Base-by-base conservation (phyloP, 2,113 vertebrate species). In the Hiodon tergisus region DNA sequence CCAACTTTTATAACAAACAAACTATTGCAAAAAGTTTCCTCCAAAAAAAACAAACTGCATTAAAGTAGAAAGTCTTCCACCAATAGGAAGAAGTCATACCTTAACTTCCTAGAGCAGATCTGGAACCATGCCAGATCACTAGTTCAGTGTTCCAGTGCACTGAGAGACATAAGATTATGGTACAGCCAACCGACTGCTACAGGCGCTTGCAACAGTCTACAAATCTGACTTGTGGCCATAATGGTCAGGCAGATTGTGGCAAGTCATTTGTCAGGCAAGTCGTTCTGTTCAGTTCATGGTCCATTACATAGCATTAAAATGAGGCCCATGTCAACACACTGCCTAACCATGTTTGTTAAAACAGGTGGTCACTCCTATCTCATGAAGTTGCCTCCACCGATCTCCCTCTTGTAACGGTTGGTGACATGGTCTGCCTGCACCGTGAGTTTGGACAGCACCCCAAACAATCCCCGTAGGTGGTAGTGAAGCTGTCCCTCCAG, bases 401-500 rank as follows among this genome's bases (percentile, higher is more conserved):
- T 91, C 73, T 93, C 91, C 9, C 88, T 80, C 84, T 92, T 92
- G 87, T 93, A 92, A 14, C 90, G 74, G 81, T 87, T 91, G 65
- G 92, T 93, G 69, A 92, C 88, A 83, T 87, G 78, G 80, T 92
- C 89, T 0, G 92, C 91, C 48, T 91, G 90, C 76, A 82, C 48
- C 0, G 91, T 92, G 78, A 93, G 90, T 78, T 93, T 92, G 54
- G 89, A 90, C 73, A 93, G 79, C 73, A 93, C 89, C 0, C 87
- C 86, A n/a, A 92, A 93, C 60, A 93, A 87, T 86, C 91, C 92
- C 0, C 83, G 81, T 50, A 93, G 88, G 76, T 93, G 91, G 65
- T 83, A 92, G 57, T 91, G 91, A 74, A 93, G 91, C 82, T 90
- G 88, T 13, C 86, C 78, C 83, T 93, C 88, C 71, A 93, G 85